phyloP scores from a whole-genome alignment of 1,140 invertebrate genomes.

The Habropoda laboriosa region DNA sequence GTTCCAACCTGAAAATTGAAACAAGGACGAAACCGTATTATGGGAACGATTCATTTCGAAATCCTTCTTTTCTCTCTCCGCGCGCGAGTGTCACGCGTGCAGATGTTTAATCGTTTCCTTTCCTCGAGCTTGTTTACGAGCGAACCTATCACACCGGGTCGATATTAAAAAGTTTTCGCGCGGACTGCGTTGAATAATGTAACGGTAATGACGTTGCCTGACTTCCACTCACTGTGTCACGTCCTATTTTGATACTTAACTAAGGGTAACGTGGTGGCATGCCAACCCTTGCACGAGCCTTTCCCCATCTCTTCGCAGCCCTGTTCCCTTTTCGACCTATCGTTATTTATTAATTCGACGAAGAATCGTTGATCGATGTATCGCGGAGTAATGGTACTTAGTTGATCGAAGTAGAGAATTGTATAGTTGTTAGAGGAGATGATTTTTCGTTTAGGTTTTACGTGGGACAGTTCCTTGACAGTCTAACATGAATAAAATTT shows the following conservation, averaged over 20 bases:
- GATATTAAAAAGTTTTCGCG: slow-evolving; percentile 39
- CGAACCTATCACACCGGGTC: not conserved
- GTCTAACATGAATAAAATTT: too few relatives aligned
- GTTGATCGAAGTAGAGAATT: too few relatives aligned
- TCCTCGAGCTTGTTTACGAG: not conserved
- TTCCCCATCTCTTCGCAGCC: too few relatives aligned
- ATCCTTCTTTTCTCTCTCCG: not conserved
- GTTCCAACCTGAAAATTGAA: slow-evolving; percentile 86
- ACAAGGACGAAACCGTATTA: not conserved
- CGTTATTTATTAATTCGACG: not conserved
- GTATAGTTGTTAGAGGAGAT: too few relatives aligned
- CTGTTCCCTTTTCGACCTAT: too few relatives aligned
- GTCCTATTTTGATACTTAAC: slow-evolving; percentile 54
- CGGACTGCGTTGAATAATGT: slow-evolving; percentile 52
- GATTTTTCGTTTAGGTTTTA: too few relatives aligned
- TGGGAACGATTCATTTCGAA: not conserved
- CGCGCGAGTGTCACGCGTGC: too few relatives aligned
- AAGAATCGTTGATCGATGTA: not conserved
- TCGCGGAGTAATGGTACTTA: too few relatives aligned
- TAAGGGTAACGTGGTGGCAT: slow-evolving; percentile 35
- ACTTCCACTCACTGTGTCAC: slow-evolving; percentile 41
- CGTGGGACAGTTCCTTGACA: too few relatives aligned
- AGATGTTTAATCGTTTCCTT: not conserved
- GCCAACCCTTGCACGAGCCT: slow-evolving; percentile 32
- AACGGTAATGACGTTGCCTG: slow-evolving; percentile 55